Evolutionary conservation across 2,888 invertebrate genomes (phyloP).

Genomic region (Oxytorus armatus): DNA sequence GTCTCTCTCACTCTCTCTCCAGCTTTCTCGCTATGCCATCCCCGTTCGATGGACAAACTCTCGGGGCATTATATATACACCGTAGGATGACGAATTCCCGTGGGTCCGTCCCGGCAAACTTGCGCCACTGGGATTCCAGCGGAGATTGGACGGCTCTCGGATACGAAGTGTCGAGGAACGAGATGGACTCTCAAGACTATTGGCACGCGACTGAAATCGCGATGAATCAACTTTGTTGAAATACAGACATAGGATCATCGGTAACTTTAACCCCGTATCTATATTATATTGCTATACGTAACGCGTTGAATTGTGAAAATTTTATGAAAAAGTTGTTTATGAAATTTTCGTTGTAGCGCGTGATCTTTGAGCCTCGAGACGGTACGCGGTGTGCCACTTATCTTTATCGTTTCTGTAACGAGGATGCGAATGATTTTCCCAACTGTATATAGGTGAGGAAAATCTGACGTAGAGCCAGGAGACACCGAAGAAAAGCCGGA

Average conservation of each 20-base stretch:
- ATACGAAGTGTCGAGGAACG: conserved; percentile 50
- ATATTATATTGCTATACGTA: background rate
- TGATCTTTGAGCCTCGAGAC: conserved; percentile 13
- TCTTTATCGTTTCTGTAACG: conserved; percentile 41
- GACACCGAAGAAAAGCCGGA: conserved; percentile 38
- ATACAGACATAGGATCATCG: conserved; percentile 40
- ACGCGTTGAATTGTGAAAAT: conserved; percentile 21
- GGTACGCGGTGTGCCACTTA: conserved; percentile 28
- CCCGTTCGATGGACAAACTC: conserved; percentile 60
- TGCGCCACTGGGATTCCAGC: conserved; percentile 70
- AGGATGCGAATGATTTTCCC: conserved; percentile 58
- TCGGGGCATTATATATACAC: conserved; percentile 78
- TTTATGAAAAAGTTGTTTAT: conserved; percentile 47
- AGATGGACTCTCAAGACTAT: conserved; percentile 43
- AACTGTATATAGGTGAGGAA: conserved; percentile 28
- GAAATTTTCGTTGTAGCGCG: conserved; percentile 17
- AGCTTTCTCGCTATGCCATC: background rate
- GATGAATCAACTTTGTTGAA: conserved; percentile 55
- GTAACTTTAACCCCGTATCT: conserved; percentile 14
- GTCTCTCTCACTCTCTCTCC: conserved; percentile 17
- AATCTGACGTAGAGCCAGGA: conserved; percentile 24
- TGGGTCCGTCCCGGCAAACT: conserved; percentile 79
- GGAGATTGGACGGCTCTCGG: conserved; percentile 62
- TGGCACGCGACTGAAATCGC: conserved; percentile 65
- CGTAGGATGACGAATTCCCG: conserved; percentile 66